Conservation (phyloP, 53 echinoderm and acorn worm genomes). For the Henricia sp. region DNA sequence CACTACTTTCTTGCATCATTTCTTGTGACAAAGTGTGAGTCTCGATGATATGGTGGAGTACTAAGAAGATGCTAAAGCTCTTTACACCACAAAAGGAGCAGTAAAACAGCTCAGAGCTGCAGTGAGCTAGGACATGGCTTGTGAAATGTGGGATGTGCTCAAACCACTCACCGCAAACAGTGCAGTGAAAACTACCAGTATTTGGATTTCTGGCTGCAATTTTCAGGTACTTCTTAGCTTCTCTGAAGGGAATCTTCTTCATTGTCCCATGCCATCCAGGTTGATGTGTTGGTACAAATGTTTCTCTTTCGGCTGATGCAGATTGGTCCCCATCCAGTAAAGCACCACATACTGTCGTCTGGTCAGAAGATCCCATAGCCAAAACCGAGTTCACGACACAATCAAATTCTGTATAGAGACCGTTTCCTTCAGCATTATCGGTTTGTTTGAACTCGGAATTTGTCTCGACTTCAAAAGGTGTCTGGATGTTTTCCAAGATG, state of each 20-base stretch:
- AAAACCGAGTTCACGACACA: not conserved
- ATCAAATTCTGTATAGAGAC: not conserved
- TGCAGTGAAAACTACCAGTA: constrained; percentile 23
- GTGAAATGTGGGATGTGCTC: not conserved
- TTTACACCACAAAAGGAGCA: constrained; percentile 10
- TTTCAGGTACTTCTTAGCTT: constrained; percentile 14
- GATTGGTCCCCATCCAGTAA: not conserved
- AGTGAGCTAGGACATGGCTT: constrained; percentile 34
- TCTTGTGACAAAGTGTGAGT: not conserved
- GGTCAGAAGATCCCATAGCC: not conserved
- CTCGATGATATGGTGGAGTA: constrained; percentile 18
- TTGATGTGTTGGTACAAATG: not conserved
- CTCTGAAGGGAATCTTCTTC: constrained; percentile 15
- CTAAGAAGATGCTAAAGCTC: not conserved
- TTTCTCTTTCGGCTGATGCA: not conserved
- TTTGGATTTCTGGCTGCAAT: not conserved
- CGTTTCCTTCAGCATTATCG: not conserved
- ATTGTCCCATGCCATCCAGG: not conserved
- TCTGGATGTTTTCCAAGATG: not conserved
- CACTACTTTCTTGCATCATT: too few relatives aligned
- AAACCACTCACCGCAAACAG: constrained; percentile 21
- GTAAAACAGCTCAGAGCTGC: not conserved
- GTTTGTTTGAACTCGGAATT: not conserved
- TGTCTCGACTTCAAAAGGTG: not conserved
- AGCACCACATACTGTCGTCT: not conserved